These are phyloP conservation scores for Holothuria scabra DNA, from an alignment of 53 echinoderm and acorn worm genomes.

Conservation along the genomic window DNA sequence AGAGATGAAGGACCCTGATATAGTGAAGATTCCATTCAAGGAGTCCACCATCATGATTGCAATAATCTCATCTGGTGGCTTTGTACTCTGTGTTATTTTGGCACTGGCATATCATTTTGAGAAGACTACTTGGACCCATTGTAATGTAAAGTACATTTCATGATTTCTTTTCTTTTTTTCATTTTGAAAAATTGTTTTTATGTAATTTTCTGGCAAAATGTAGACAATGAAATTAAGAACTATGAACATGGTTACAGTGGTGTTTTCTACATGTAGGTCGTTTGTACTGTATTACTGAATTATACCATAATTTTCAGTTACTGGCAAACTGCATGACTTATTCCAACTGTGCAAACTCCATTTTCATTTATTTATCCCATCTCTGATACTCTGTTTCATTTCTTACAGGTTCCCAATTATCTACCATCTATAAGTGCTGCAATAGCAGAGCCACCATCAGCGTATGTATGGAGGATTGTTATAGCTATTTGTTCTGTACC, in stretches of 20 bases:
- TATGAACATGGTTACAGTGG: no score
- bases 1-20: background rate
- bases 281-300: no score
- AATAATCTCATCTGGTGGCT: constrained; percentile 52
- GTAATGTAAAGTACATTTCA: no score
- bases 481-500: constrained; percentile 61
- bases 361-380: no score
- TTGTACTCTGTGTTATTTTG: constrained; percentile 56
- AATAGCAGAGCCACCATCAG: constrained; percentile 76
- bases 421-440: constrained; percentile 92
- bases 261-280: no score
- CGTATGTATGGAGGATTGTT: constrained; percentile 82
- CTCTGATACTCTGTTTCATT: background rate
- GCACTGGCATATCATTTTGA: constrained; percentile 70
- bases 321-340: no score
- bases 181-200: no score
- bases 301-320: no score
- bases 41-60: constrained; percentile 54
- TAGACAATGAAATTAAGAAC: no score
- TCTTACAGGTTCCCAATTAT: constrained; percentile 79
- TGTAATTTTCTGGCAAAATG: no score
- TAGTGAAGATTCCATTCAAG: constrained; percentile 20
- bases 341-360: background rate
- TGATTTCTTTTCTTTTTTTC: no score
- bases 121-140: constrained; percentile 73